Conservation (phyloP, 2,888 invertebrate genomes). For the Harpalus rubripes region DNA sequence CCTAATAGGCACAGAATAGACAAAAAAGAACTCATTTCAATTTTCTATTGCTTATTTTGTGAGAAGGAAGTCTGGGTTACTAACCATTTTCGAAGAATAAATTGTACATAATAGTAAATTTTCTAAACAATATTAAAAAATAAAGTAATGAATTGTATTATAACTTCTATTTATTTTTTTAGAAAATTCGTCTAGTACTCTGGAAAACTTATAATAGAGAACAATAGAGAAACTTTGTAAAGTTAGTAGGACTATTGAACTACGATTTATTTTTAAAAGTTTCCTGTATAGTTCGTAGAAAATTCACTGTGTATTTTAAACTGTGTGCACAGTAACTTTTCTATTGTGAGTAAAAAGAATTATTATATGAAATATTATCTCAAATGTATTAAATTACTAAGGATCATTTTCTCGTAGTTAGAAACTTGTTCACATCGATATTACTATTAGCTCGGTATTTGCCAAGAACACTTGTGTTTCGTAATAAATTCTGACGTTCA, state of each 20-base stretch:
- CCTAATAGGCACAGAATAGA: too few relatives aligned
- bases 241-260: background rate
- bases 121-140: too few relatives aligned
- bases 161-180: too few relatives aligned
- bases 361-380: constrained; percentile 18
- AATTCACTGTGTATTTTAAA: constrained; percentile 29
- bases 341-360: background rate
- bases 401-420: constrained; percentile 25
- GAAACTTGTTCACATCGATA: constrained; percentile 22
- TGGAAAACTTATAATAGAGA: too few relatives aligned
- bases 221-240: constrained; percentile 13
- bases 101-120: too few relatives aligned
- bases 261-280: constrained; percentile 25
- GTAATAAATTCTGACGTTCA: constrained; percentile 38
- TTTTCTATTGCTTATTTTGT: too few relatives aligned
- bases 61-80: too few relatives aligned
- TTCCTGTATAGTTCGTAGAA: background rate
- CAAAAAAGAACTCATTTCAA: too few relatives aligned
- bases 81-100: too few relatives aligned
- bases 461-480: background rate
- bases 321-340: constrained; percentile 3
- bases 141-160: too few relatives aligned
- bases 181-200: too few relatives aligned
- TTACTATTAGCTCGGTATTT: constrained; percentile 18
- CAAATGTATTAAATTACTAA: constrained; percentile 7